phyloP scores from a whole-genome alignment of 2,888 invertebrate species.

The Amaurobius ferox region DNA sequence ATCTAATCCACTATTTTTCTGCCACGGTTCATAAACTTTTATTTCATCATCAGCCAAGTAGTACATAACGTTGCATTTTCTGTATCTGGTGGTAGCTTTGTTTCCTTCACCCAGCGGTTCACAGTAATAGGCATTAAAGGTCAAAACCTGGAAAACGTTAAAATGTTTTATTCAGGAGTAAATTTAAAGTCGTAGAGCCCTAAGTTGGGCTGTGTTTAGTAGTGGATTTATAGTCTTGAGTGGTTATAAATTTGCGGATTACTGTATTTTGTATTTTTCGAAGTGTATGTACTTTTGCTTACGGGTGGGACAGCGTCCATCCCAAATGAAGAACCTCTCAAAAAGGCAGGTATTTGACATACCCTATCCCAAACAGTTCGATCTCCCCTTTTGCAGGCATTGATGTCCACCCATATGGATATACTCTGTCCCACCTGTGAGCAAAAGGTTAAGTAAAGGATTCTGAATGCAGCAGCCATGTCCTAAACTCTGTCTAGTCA shows the following conservation, averaged over 20 bases:
- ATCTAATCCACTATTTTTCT: slow-evolving; percentile 42
- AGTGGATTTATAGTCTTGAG: background rate
- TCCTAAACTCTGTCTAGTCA: no score
- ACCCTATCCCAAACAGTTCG: no score
- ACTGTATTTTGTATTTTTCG: no score
- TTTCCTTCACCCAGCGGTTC: slow-evolving; percentile 26
- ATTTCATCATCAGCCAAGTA: slow-evolving; percentile 52
- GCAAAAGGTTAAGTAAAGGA: no score
- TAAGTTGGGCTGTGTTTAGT: background rate
- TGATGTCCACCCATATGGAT: no score
- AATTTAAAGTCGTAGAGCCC: background rate
- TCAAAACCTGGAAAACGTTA: slow-evolving; percentile 21
- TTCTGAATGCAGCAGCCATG: no score
- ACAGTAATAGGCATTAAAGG: slow-evolving; percentile 36
- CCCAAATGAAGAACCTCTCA: no score
- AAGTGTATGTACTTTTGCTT: no score
- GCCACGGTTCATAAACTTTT: slow-evolving; percentile 49
- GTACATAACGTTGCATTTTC: slow-evolving; percentile 51
- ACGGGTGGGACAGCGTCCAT: no score
- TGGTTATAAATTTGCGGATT: background rate
- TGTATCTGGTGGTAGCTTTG: slow-evolving; percentile 31
- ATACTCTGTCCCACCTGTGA: no score
- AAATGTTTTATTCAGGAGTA: background rate
- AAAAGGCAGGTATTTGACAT: no score
- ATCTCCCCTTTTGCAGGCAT: no score